Evolutionary conservation across 2,888 invertebrate genomes (phyloP), one percentile per base, ranked within the genome.

Genomic region (Linyphia triangularis): DNA sequence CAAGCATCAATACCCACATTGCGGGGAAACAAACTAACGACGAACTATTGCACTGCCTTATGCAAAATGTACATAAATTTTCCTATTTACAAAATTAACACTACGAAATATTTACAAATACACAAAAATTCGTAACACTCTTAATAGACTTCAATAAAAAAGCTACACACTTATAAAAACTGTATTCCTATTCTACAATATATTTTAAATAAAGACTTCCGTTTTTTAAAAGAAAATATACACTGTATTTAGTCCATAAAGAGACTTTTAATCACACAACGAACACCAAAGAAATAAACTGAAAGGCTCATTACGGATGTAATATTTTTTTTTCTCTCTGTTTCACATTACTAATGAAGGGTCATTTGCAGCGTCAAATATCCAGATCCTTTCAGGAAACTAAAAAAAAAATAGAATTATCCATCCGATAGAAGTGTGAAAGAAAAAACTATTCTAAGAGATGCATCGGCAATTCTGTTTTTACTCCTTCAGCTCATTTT

Each of bases 351-450:
- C 59, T 81, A 70, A 70, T 59, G 70, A 33, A 24, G 40, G 59
- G 59, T 70, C 70, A 81, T 70, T 81, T 70, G 33, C n/a, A 59
- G 59, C 70, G 24, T 57, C 57, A 70, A 59, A 70, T 70, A 59
- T 70, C 37, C 37, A 24, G 57, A n/a, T 57, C 40, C 26, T 28
- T 19, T 24, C 7, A 70, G 16, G 13, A 19, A 10, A 59, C 16
- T 10, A 65, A 65, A 81, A 37, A 40, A 70, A 61, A n/a, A 7
- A 16, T 72, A 33, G 26, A 16, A 26, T 61, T 13, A 13, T 13
- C n/a, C 51, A 51, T 51, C 51, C 5, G n/a, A 40, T 16, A 40
- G 40, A 40, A 70, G n/a, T 70, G 70, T 37, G 40, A 40, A 9
- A 40, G 4, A 72, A 24, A 40, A 72, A 72, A 24, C 16, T n/a